These are phyloP conservation scores for Myotis davidii DNA, from an alignment of 2,113 vertebrate species.

Conservation along the genomic window DNA sequence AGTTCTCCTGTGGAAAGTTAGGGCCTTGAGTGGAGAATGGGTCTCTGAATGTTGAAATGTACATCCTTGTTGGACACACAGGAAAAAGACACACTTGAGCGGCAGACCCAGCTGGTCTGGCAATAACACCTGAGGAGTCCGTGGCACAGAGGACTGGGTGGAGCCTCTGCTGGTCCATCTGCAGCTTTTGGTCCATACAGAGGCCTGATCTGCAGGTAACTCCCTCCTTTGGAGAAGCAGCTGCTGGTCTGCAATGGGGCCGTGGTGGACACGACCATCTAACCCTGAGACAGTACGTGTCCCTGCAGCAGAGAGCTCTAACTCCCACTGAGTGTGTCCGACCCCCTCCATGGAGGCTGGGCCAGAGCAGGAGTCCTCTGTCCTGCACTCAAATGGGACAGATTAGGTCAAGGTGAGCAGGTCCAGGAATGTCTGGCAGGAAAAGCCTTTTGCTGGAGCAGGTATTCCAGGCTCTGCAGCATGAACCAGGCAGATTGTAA, in stretches of 20 bases:
- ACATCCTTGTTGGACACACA: not conserved
- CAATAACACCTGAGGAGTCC: not conserved
- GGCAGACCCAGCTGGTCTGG: not conserved
- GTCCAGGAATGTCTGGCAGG: not conserved
- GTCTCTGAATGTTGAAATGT: not conserved
- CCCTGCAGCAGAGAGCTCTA: too few species aligned
- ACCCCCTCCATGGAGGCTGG: not conserved
- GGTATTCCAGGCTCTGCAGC: not conserved
- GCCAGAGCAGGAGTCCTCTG: not conserved
- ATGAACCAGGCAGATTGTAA: not conserved
- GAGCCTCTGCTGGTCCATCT: not conserved
- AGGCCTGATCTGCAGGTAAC: not conserved
- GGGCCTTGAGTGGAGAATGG: not conserved
- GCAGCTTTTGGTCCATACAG: not conserved
- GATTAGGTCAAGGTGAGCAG: not conserved
- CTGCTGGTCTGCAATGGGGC: not conserved
- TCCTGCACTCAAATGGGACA: not conserved
- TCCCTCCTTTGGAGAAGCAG: not conserved
- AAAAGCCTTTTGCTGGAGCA: not conserved
- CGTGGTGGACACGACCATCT: not conserved
- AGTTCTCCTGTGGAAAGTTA: not conserved
- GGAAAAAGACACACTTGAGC: not conserved
- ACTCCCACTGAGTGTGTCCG: not conserved
- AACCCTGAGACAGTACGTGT: not conserved
- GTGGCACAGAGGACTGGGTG: not conserved